Percentiles rank a stretch among this genome's conserved stretches.
phyloP scores from a whole-genome alignment of 2,797 vertebrate genomes.

The Leptodactylus fallax region DNA sequence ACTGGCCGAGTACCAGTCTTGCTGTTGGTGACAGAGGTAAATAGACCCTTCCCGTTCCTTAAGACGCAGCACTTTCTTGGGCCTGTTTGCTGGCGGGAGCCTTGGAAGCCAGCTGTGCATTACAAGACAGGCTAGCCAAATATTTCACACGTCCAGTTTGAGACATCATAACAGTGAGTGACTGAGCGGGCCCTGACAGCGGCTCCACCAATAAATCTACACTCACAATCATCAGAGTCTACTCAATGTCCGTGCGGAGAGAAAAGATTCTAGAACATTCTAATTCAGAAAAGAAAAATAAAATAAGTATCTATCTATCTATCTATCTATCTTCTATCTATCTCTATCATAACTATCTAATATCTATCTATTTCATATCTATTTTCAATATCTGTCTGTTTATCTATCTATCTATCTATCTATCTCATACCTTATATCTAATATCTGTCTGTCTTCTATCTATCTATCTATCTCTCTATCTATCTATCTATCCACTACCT shows the following conservation, averaged over 20 bases:
- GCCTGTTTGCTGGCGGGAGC: constrained; percentile 45
- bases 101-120: constrained; percentile 34
- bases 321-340: background rate
- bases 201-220: background rate
- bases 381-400: background rate
- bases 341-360: background rate
- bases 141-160: background rate
- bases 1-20: background rate
- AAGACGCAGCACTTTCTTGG: constrained; percentile 48
- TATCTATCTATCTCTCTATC: background rate
- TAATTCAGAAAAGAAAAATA: too few relatives aligned
- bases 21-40: constrained; percentile 52
- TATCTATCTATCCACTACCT: background rate
- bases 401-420: background rate
- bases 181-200: background rate
- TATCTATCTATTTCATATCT: background rate
- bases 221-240: too few relatives aligned
- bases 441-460: background rate
- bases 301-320: background rate
- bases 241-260: too few relatives aligned
- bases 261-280: too few relatives aligned
- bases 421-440: background rate
- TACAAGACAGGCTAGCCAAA: background rate
- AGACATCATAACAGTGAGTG: background rate
- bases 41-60: constrained; percentile 36